Evolutionary conservation across 2,797 vertebrate species (phyloP).

Genomic region (Aulostomus chinensis): DNA sequence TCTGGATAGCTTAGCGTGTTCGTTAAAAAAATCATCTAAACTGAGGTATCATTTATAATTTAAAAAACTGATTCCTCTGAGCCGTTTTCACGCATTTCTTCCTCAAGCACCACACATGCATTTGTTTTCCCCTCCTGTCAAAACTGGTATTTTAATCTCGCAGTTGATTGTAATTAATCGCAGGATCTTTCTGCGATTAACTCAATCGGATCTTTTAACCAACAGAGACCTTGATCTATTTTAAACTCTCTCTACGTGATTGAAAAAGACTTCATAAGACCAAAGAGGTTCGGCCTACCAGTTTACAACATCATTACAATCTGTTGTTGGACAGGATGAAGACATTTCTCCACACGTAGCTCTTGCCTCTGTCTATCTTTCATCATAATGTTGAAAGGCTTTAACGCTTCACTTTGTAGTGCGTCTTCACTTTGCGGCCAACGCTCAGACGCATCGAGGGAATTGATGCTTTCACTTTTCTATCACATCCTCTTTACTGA

Average conservation of each 20-base stretch:
- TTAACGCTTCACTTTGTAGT: slow-evolving; percentile 81
- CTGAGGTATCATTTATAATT: too few relatives aligned
- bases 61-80: too few relatives aligned
- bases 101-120: too few relatives aligned
- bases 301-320: slow-evolving; percentile 28
- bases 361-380: slow-evolving; percentile 68
- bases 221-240: too few relatives aligned
- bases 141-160: too few relatives aligned
- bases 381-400: slow-evolving; percentile 76
- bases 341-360: slow-evolving; percentile 32
- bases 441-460: slow-evolving; percentile 71
- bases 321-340: slow-evolving; percentile 58
- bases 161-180: neutral
- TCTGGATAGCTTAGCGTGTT: too few relatives aligned
- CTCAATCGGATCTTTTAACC: too few relatives aligned
- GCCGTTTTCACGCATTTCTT: too few relatives aligned
- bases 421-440: slow-evolving; percentile 80
- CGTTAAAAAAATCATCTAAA: too few relatives aligned
- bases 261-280: neutral
- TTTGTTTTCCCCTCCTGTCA: too few relatives aligned
- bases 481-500: slow-evolving; percentile 22
- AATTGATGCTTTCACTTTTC: slow-evolving; percentile 21
- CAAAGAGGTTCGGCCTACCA: neutral
- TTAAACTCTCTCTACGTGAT: too few relatives aligned
- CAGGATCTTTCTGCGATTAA: too few relatives aligned